Conservation (phyloP, 1,140 invertebrate species). For the Anastatus disparis region DNA sequence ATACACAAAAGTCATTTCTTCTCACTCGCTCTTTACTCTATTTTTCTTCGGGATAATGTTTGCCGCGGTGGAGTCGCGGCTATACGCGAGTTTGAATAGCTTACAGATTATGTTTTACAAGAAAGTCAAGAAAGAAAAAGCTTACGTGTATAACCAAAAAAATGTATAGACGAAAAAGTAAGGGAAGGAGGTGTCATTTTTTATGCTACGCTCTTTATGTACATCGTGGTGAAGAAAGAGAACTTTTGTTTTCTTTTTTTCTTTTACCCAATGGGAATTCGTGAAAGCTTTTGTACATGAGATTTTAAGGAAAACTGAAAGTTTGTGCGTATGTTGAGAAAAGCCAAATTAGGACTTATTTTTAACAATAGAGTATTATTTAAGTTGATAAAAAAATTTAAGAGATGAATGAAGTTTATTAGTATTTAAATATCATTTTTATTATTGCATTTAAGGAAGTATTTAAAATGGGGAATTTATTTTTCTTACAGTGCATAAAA, state of each 20-base stretch:
- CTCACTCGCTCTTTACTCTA: neutral
- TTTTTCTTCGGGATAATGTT: neutral
- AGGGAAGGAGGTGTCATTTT: slow-evolving; percentile 6
- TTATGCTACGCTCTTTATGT: neutral
- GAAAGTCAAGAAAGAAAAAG: neutral
- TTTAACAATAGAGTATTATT: no score
- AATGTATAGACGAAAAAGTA: no score
- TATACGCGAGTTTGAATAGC: neutral
- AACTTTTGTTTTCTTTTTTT: no score
- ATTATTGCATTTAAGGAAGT: no score
- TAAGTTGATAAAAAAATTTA: no score
- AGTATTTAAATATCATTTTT: no score
- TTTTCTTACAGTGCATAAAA: no score
- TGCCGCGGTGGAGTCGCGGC: neutral
- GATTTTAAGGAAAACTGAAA: neutral
- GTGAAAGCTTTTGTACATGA: neutral
- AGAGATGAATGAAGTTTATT: no score
- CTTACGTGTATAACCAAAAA: no score
- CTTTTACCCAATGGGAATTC: neutral
- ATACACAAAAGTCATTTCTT: neutral
- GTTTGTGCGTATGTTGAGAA: no score
- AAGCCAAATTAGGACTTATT: no score
- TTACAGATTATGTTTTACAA: slow-evolving; percentile 14
- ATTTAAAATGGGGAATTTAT: no score
- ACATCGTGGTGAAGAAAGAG: neutral